Evolutionary conservation across 2,888 invertebrate genomes (phyloP).

Genomic region (Branchellion lobata): DNA sequence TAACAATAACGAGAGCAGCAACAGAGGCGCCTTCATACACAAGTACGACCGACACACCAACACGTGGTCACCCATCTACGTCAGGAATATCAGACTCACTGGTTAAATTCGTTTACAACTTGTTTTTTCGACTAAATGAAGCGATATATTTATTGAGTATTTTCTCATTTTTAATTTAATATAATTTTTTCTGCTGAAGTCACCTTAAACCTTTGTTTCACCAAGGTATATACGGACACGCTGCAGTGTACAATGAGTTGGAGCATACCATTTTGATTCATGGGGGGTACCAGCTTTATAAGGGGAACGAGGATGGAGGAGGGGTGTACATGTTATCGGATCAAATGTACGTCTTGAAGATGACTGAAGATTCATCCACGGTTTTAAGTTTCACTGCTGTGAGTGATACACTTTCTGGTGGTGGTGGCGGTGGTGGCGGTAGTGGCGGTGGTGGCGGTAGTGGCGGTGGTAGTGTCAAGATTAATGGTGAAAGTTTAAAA

Average conservation of each 20-base stretch:
- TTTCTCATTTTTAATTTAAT: no score
- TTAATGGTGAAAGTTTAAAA: background rate
- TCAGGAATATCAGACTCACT: background rate
- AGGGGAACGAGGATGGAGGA: background rate
- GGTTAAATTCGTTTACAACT: no score
- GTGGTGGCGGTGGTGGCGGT: no score
- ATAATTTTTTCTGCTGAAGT: no score
- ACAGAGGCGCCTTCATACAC: background rate
- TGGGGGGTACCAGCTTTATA: conserved; percentile 71
- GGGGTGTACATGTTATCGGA: background rate
- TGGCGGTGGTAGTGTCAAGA: no score
- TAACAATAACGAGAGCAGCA: background rate
- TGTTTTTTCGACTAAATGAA: no score
- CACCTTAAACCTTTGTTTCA: no score
- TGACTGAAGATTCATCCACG: background rate
- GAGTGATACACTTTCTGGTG: background rate
- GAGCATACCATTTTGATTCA: conserved; percentile 84
- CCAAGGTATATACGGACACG: conserved; percentile 77
- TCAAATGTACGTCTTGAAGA: background rate
- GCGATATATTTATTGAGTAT: no score
- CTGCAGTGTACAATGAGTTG: conserved; percentile 79
- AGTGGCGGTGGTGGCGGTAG: no score
- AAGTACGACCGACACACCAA: background rate
- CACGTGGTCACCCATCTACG: background rate
- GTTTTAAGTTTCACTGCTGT: background rate